A percentile compares a stretch with the other conserved stretches of the same genome.
Conservation (phyloP, 2,113 vertebrate genomes). For the Pogona vitticeps region DNA sequence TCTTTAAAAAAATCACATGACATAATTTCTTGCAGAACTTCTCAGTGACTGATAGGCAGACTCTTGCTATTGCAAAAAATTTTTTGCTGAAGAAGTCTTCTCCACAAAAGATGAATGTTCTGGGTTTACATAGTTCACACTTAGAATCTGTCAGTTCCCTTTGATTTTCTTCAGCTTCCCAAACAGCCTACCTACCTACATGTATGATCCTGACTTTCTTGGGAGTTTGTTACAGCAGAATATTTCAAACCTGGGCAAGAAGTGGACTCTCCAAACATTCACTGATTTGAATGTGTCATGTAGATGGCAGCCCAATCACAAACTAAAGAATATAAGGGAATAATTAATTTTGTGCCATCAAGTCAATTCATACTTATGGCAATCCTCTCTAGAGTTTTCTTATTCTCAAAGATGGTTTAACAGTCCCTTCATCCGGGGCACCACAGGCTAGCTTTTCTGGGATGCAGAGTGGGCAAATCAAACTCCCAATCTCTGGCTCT, state of each 20-base stretch:
- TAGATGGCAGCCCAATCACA: conserved; percentile 40
- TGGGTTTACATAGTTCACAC: neutral
- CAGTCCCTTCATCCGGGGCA: neutral
- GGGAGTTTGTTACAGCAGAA: neutral
- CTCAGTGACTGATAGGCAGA: no score
- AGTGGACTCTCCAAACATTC: no score
- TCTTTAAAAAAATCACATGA: no score
- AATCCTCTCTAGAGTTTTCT: no score
- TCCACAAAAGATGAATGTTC: neutral
- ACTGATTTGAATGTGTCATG: neutral
- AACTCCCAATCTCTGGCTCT: no score
- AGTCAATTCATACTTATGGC: no score
- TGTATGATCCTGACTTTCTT: neutral
- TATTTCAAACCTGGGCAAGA: neutral
- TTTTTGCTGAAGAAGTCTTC: neutral
- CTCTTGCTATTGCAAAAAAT: no score
- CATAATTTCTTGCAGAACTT: no score
- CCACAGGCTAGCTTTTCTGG: no score
- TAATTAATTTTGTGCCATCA: no score
- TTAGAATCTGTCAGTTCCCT: neutral
- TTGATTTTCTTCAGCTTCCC: neutral
- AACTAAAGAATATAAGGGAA: conserved; percentile 65
- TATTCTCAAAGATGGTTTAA: conserved; percentile 37
- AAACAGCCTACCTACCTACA: neutral
- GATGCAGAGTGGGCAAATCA: no score